Base-by-base conservation (phyloP, 1,140 invertebrate genomes). In the Drosophila persimilis region DNA sequence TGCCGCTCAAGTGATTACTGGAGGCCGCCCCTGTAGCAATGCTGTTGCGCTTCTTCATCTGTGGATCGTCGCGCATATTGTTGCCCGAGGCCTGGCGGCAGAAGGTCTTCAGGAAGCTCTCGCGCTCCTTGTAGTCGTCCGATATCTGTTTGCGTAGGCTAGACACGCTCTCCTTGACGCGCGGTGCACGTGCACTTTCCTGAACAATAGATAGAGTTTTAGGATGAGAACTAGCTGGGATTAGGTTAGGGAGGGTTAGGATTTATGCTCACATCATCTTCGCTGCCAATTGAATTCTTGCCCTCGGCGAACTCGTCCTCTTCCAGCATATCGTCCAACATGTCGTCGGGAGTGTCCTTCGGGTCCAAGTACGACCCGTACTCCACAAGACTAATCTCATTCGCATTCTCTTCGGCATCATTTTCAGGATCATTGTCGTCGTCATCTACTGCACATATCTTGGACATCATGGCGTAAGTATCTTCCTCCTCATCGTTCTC, bases 91-190 rank as follows among this genome's bases (percentile, higher is more conserved):
- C 54, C 53, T 89, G 78, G 17, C 90, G 61, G 63, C 90, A 91
- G 50, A 88, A 91, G 1, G 79, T 83, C 50, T 91, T 89, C 22
- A 91, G 62, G 52, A 91, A 90, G 26, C 67, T 81, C 58, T 91
- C 91, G 31, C 90, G 86, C 22, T 91, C 83, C 47, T 88, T 83
- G 26, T 85, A 90, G 39, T 90, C 90, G 46, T 91, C 73, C 6
- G 77, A 84, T 29, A 91, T 90, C 39, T 91, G 71, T 47, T 91
- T 91, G 3, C 81, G 83, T 24, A 91, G 52, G 52, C 72, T 77
- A 29, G 90, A 80, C 46, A 90, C 80, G 24, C 89, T 74, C 39
- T 90, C 86, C 46, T 90, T 90, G 17, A 90, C 79, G 20, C 52
- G 80, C 1, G 77, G 54, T 8, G 20, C 51, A 15, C 72, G 77